Percentiles rank a stretch among this genome's conserved stretches.
These are phyloP conservation scores for Okapia johnstoni DNA, from an alignment of 2,113 vertebrate species.

Conservation along the genomic window DNA sequence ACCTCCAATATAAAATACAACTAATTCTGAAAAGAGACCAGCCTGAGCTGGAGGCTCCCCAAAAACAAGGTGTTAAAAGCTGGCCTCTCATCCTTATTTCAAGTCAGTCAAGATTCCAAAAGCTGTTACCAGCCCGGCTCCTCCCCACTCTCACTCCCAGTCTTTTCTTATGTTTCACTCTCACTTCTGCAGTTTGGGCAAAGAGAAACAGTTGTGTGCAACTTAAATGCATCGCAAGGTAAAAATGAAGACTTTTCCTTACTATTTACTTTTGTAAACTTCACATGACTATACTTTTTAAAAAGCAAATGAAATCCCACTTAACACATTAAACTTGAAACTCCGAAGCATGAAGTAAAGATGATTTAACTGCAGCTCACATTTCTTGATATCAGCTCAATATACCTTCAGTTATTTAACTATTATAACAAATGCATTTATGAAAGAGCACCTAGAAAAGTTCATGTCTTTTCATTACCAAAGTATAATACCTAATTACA, in stretches of 20 bases:
- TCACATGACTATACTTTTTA: background rate
- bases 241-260: background rate
- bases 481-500: slow-evolving; percentile 78
- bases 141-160: background rate
- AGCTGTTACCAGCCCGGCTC: background rate
- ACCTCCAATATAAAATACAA: background rate
- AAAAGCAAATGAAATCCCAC: slow-evolving; percentile 48
- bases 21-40: background rate
- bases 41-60: background rate
- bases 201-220: background rate
- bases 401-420: slow-evolving; percentile 59
- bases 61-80: background rate
- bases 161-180: background rate
- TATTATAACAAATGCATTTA: slow-evolving; percentile 74
- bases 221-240: background rate
- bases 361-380: slow-evolving; percentile 57
- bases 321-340: slow-evolving; percentile 31
- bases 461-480: slow-evolving; percentile 70
- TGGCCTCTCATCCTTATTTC: background rate
- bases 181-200: background rate
- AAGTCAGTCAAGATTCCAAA: background rate
- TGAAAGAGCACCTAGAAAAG: slow-evolving; percentile 75
- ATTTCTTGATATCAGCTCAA: slow-evolving; percentile 66
- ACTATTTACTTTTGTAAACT: background rate
- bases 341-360: slow-evolving; percentile 63